These are phyloP conservation scores for Corella eumyota DNA, from an alignment of 23 tunicate genomes.

Conservation along the genomic window DNA sequence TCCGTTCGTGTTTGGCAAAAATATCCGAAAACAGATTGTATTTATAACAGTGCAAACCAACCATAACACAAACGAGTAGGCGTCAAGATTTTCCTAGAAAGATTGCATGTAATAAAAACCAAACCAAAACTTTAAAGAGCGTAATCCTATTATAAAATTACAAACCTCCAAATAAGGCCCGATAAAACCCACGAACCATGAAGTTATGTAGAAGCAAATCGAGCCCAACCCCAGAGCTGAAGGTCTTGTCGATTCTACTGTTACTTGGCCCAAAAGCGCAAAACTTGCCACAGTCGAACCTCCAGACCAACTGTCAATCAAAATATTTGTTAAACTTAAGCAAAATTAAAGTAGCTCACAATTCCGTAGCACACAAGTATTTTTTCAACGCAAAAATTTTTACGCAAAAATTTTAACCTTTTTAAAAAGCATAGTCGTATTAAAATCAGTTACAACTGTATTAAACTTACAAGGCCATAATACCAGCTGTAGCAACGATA, in stretches of 20 bases:
- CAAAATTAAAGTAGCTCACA: too few species aligned
- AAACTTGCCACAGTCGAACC: slow-evolving; percentile 38
- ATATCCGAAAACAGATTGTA: too few species aligned
- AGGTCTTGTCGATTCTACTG: slow-evolving; percentile 56
- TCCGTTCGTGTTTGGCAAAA: too few species aligned
- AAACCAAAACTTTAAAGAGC: too few species aligned
- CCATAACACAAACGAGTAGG: too few species aligned
- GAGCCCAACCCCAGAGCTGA: slow-evolving; percentile 34
- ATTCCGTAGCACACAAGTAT: too few species aligned
- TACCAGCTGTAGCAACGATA: slow-evolving; percentile 32
- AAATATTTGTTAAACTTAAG: too few species aligned
- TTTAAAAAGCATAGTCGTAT: neutral
- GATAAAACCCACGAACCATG: slow-evolving; percentile 44
- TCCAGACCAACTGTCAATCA: slow-evolving; percentile 41
- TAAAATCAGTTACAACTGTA: neutral
- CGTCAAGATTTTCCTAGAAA: too few species aligned
- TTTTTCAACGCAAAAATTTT: too few species aligned
- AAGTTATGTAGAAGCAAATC: slow-evolving; percentile 12
- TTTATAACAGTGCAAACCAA: too few species aligned
- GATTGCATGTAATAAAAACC: too few species aligned
- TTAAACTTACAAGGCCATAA: slow-evolving; percentile 32
- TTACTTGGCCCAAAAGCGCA: slow-evolving; percentile 40
- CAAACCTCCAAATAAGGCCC: slow-evolving; percentile 69
- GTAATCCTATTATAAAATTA: neutral
- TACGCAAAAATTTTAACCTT: too few species aligned